A percentile compares a stretch with the other conserved stretches of the same genome.
Evolutionary conservation across 2,888 invertebrate genomes (phyloP).

Genomic region (Epistrophe eligans): DNA sequence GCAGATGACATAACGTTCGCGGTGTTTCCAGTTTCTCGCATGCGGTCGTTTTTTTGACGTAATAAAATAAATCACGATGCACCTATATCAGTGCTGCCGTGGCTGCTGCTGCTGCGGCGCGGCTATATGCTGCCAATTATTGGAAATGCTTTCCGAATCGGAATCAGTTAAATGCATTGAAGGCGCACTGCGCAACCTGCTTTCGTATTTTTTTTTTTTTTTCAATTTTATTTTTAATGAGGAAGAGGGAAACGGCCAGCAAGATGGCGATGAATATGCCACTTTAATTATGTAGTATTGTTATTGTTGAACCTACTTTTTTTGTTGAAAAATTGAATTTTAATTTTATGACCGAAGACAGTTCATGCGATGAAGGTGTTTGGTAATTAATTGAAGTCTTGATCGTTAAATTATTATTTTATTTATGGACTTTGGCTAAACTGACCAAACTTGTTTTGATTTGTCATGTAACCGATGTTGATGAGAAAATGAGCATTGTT

Average conservation of each 20-base stretch:
- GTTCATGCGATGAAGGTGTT: constrained; percentile 41
- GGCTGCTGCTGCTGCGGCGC: not conserved
- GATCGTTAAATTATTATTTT: constrained; percentile 29
- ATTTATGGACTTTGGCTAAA: constrained; percentile 22
- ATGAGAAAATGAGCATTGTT: not conserved
- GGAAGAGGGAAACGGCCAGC: constrained; percentile 49
- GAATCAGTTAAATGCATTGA: constrained; percentile 64
- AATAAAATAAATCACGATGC: constrained; percentile 76
- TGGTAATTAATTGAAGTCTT: constrained; percentile 29
- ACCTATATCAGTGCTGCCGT: constrained; percentile 62
- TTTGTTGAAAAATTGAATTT: constrained; percentile 45
- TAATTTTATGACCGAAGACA: constrained; percentile 40
- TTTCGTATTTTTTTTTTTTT: constrained; percentile 21
- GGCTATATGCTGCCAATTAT: constrained; percentile 74
- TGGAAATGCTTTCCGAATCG: constrained; percentile 75
- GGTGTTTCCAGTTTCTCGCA: constrained; percentile 75
- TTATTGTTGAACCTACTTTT: constrained; percentile 33
- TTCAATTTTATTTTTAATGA: constrained; percentile 32
- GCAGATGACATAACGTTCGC: constrained; percentile 75
- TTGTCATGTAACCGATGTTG: constrained; percentile 45
- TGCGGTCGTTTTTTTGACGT: constrained; percentile 71
- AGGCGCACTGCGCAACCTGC: constrained; percentile 20
- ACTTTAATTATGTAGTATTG: constrained; percentile 39
- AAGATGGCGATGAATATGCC: constrained; percentile 38
- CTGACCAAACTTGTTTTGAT: constrained; percentile 29